Evolutionary conservation across 1,140 invertebrate genomes (phyloP).

Genomic region (Telenomus remus): DNA sequence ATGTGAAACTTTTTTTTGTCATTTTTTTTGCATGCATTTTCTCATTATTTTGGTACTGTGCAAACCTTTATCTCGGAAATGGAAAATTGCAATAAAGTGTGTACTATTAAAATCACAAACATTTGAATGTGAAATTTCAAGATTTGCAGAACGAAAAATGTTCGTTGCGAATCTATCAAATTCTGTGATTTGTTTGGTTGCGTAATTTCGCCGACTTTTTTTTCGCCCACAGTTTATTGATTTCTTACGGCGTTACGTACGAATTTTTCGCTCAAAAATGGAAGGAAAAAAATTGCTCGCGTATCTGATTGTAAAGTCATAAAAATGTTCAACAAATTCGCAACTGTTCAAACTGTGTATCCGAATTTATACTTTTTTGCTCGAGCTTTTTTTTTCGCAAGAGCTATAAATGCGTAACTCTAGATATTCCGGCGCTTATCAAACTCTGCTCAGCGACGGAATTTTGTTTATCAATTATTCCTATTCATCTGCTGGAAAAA

Average conservation of each 20-base stretch:
- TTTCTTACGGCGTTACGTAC: constrained; percentile 11
- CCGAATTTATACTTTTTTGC: constrained; percentile 15
- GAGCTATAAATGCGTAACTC: constrained; percentile 13
- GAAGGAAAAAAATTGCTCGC: constrained; percentile 6
- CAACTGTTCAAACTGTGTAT: constrained; percentile 10
- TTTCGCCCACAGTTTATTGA: constrained; percentile 5
- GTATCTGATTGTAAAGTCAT: constrained; percentile 21
- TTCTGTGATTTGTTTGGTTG: not conserved
- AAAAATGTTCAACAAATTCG: constrained; percentile 30
- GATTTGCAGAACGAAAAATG: no score
- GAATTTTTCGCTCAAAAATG: constrained; percentile 10
- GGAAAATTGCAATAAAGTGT: no score
- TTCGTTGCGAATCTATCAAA: no score
- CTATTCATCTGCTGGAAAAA: not conserved
- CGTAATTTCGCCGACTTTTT: not conserved
- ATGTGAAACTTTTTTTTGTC: no score
- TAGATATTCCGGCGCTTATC: constrained; percentile 19
- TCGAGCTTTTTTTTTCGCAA: not conserved
- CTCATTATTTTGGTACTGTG: no score
- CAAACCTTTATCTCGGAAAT: no score
- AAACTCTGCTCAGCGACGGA: constrained; percentile 6
- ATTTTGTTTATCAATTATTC: constrained; percentile 24
- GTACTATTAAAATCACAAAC: no score
- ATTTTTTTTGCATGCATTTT: no score
- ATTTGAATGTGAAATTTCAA: no score